Evolutionary conservation across 1,140 invertebrate genomes (phyloP).

Genomic region (Pseudomyrmex concolor): DNA sequence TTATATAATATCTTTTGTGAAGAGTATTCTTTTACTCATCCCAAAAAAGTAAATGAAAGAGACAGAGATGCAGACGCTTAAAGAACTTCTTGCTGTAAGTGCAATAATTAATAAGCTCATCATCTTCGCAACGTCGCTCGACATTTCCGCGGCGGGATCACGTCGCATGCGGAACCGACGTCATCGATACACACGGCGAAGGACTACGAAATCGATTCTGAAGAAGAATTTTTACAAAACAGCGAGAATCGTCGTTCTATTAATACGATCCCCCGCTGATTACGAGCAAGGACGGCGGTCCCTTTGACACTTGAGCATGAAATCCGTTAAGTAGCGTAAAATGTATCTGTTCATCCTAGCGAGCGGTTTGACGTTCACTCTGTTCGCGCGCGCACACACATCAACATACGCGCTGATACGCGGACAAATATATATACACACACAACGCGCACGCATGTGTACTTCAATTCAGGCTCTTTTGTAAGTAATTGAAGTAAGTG

Average conservation of each 20-base stretch:
- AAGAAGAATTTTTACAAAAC: conserved; percentile 64
- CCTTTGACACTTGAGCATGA: conserved; percentile 79
- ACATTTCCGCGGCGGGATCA: neutral
- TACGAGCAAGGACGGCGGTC: conserved; percentile 76
- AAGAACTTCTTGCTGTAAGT: neutral
- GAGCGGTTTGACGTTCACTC: conserved; percentile 59
- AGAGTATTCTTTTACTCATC: too few species aligned
- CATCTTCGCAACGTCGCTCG: neutral
- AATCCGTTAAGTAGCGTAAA: conserved; percentile 82
- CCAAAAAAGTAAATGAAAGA: neutral
- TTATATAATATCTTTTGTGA: too few species aligned
- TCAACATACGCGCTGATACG: neutral
- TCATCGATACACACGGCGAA: conserved; percentile 13
- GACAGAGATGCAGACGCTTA: neutral
- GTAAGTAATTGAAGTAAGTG: conserved; percentile 48
- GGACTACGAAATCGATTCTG: conserved; percentile 42
- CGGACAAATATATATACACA: conserved; percentile 5
- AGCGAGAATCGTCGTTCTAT: conserved; percentile 68
- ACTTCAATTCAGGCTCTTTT: conserved; percentile 59
- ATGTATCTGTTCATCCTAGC: conserved; percentile 78
- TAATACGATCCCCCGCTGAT: conserved; percentile 75
- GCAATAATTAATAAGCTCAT: neutral
- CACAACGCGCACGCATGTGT: conserved; percentile 17
- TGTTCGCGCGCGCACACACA: conserved; percentile 14
- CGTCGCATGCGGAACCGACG: neutral